Percentiles rank a stretch among this genome's conserved stretches.
phyloP scores from a whole-genome alignment of 2,113 vertebrate species.

The Tonatia bakeri region DNA sequence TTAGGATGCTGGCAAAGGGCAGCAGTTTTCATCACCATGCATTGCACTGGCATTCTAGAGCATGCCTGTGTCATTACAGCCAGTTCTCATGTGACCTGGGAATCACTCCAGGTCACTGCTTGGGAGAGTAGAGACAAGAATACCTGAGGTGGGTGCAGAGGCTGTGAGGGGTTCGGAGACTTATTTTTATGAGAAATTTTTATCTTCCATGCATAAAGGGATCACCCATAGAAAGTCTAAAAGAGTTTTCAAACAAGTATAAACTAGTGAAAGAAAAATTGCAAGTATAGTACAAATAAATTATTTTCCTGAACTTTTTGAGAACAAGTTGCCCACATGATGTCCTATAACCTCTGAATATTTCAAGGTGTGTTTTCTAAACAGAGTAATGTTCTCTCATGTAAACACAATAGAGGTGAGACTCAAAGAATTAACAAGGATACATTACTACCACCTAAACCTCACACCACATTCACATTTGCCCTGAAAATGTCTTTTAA shows the following conservation, averaged over 20 bases:
- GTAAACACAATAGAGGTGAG: fast-evolving
- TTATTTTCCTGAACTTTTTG: background rate
- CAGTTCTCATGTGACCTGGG: background rate
- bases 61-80: background rate
- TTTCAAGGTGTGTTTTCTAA: background rate
- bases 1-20: background rate
- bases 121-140: fast-evolving
- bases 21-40: background rate
- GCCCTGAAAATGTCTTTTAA: background rate
- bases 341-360: fast-evolving
- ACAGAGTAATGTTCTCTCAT: fast-evolving
- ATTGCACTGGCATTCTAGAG: background rate
- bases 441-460: fast-evolving
- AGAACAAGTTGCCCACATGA: fast-evolving
- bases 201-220: fast-evolving
- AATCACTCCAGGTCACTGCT: background rate
- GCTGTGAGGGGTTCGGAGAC: too few species aligned
- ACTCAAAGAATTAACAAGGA: background rate
- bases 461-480: fast-evolving
- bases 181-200: background rate
- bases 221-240: background rate
- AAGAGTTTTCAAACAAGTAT: background rate
- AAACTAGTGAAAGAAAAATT: background rate
- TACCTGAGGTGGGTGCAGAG: fast-evolving
- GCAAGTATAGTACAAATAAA: too few species aligned